Conservation (phyloP, 1,140 invertebrate species). For the Mycetomoellerius zeteki region DNA sequence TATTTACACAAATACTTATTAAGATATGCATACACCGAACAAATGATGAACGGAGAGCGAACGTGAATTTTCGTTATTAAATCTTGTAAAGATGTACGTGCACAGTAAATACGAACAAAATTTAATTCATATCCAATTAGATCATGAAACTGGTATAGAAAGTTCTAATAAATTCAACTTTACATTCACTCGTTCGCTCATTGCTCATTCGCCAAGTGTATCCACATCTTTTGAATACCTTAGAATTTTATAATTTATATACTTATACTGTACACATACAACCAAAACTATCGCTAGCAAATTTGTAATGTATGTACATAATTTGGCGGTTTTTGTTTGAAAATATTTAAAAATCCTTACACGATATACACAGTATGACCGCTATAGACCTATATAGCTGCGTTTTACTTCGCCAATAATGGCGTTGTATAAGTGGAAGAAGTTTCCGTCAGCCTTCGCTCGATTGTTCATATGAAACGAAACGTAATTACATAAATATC, state of each 20-base stretch:
- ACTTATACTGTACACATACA: constrained; percentile 78
- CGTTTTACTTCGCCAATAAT: constrained; percentile 53
- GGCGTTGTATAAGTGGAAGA: constrained; percentile 71
- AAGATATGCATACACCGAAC: constrained; percentile 10
- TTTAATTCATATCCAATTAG: background rate
- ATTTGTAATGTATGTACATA: constrained; percentile 81
- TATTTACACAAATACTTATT: constrained; percentile 75
- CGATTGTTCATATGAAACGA: constrained; percentile 49
- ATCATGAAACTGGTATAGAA: background rate
- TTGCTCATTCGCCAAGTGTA: constrained; percentile 1
- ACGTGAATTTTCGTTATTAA: background rate
- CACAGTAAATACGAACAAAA: background rate
- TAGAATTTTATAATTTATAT: constrained; percentile 79
- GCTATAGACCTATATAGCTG: constrained; percentile 54
- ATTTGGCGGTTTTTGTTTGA: constrained; percentile 81
- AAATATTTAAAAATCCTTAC: constrained; percentile 80
- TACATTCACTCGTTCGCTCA: background rate
- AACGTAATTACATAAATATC: constrained; percentile 58
- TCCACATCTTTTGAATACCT: constrained; percentile 45
- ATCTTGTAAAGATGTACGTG: background rate
- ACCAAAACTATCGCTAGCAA: constrained; percentile 70
- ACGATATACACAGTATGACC: constrained; percentile 54
- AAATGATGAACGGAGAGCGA: constrained; percentile 21
- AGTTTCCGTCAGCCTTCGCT: constrained; percentile 63
- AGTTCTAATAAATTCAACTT: background rate